Evolutionary conservation across 2,113 vertebrate species (phyloP).

Genomic region (Lophotis ruficrista): DNA sequence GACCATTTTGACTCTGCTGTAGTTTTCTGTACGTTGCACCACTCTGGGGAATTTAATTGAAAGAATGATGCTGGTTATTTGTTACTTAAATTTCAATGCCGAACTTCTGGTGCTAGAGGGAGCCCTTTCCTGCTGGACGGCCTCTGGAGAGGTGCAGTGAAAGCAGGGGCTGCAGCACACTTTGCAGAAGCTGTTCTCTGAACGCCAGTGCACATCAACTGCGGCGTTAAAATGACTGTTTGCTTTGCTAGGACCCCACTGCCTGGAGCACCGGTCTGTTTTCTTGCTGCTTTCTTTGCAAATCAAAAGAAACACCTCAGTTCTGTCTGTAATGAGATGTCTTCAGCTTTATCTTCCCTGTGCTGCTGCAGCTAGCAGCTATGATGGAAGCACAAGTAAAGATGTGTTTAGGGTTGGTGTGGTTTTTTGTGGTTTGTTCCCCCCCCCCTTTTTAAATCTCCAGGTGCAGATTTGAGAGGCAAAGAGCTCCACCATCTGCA

Average conservation of each 20-base stretch:
- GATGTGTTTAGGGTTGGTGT: background rate
- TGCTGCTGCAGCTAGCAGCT: background rate
- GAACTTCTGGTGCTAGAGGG: constrained; percentile 36
- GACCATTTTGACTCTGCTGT: background rate
- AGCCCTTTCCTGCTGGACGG: constrained; percentile 10
- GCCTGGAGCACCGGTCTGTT: background rate
- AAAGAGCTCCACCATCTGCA: too few relatives aligned
- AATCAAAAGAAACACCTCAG: background rate
- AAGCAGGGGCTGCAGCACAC: background rate
- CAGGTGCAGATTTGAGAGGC: background rate
- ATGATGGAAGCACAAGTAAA: background rate
- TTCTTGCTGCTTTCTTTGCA: background rate
- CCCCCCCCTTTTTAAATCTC: background rate
- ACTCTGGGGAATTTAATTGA: background rate
- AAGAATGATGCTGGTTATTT: background rate
- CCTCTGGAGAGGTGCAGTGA: background rate
- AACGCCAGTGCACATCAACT: background rate
- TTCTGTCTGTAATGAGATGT: background rate
- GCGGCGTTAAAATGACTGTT: background rate
- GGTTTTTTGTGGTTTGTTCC: background rate
- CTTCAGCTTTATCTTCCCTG: background rate
- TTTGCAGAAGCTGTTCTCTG: background rate
- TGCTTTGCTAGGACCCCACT: background rate
- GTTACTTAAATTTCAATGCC: background rate
- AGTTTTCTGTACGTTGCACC: background rate